Evolutionary conservation across 2,113 vertebrate genomes (phyloP), one percentile per base, ranked within the genome.

Genomic region (Pterocles gutturalis): DNA sequence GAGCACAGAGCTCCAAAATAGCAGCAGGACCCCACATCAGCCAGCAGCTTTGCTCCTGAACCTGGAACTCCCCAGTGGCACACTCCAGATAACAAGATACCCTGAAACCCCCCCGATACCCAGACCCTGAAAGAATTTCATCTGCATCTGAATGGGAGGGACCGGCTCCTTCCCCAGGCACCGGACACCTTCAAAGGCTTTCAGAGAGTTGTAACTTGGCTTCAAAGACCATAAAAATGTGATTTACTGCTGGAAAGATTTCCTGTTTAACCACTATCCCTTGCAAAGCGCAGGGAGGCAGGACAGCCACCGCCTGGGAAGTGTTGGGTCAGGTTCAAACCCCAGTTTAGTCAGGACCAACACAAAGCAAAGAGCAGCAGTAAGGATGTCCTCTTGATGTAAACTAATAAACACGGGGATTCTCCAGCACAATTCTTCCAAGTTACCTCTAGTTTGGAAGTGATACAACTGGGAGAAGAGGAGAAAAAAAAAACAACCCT

Each of bases 141-240:
- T 97, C 96, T 95, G 90, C 92, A 82, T 94, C 43, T 86, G 78
- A 96, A 96, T 60, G 9, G 89, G 69, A 73, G 17, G 45, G 10
- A 6, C 57, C 67, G 24, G 65, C 26, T 66, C 46, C 78, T n/a
- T n/a, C 61, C 51, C 18, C 31, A 26, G 72, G 49, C 51, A 12
- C 38, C 13, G 8, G 54, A 51, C 80, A 84, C 92, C 93, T 91
- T 95, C 90, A 94, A 86, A 98, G 92, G 88, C 89, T 96, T 97
- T 25, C 73, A 7, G 31, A 71, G 83, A 67, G 57, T 54, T 92
- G 20, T 4, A 89, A 51, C 83, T 60, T n/a, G 70, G 87, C 83
- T 96, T 95, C 93, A 93, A 85, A 91, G 83, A 25, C 70, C 38
- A 11, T 3, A 12, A 92, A 43, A 92, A 38, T 13, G 73, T 16